These are phyloP conservation scores for Cephus cinctus DNA, from an alignment of 1,140 invertebrate genomes.

Conservation along the genomic window DNA sequence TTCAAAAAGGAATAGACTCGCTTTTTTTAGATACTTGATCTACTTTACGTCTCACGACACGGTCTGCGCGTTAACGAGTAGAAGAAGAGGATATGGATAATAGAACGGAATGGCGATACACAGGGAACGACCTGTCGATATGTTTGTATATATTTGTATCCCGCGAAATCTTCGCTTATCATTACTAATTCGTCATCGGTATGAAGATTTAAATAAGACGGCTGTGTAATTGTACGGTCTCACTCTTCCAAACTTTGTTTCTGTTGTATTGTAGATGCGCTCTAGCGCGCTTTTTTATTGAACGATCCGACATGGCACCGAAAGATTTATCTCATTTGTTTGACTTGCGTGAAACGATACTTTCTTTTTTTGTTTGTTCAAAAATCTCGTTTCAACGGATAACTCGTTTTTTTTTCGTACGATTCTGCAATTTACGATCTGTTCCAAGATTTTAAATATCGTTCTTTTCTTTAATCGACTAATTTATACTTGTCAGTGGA, in stretches of 20 bases:
- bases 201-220: slow-evolving; percentile 26
- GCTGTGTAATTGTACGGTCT: slow-evolving; percentile 29
- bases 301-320: slow-evolving; percentile 8
- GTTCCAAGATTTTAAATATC: neutral
- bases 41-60: too few species aligned
- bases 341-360: neutral
- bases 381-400: slow-evolving; percentile 12
- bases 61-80: neutral
- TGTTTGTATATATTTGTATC: slow-evolving; percentile 7
- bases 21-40: too few species aligned
- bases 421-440: neutral
- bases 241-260: slow-evolving; percentile 26
- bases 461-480: neutral
- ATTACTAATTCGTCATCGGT: slow-evolving; percentile 25
- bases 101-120: too few species aligned
- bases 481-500: neutral
- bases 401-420: slow-evolving; percentile 2
- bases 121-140: too few species aligned
- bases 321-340: slow-evolving; percentile 2
- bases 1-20: too few species aligned
- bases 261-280: slow-evolving; percentile 17
- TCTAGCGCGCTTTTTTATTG: neutral
- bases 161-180: slow-evolving; percentile 9
- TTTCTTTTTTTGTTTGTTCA: slow-evolving; percentile 4
- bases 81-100: too few species aligned